Conservation (phyloP, 2,113 vertebrate genomes). For the Myiagra hebetior region DNA sequence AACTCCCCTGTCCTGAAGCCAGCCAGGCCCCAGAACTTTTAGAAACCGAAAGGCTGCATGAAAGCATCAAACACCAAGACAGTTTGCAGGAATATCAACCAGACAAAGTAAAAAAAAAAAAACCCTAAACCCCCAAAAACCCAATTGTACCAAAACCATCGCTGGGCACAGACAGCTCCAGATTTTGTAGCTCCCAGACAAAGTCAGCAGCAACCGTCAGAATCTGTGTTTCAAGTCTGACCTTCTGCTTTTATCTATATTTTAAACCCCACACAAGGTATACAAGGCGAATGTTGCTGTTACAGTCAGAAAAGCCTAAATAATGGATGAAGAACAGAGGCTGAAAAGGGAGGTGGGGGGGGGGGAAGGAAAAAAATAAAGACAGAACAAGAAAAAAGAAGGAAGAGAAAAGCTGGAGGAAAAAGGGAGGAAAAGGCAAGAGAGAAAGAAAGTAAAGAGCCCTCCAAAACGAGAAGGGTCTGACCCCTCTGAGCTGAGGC, state of each 20-base stretch:
- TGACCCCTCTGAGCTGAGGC: not conserved
- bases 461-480: not conserved
- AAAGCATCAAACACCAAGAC: constrained; percentile 35
- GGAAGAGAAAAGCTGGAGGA: not conserved
- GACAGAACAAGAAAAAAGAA: not conserved
- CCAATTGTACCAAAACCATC: not conserved
- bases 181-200: constrained; percentile 73
- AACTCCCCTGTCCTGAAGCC: not conserved
- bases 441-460: not conserved
- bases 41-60: constrained; percentile 11
- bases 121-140: not conserved
- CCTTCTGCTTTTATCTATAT: constrained; percentile 98
- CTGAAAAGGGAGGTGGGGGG: constrained; percentile 28
- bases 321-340: constrained; percentile 86
- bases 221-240: constrained; percentile 84
- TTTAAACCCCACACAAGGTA: constrained; percentile 96
- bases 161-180: constrained; percentile 24
- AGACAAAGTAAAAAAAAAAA: not conserved
- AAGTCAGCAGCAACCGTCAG: constrained; percentile 68
- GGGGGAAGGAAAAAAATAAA: not conserved
- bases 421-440: not conserved
- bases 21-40: constrained; percentile 32
- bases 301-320: constrained; percentile 84
- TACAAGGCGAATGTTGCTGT: constrained; percentile 86
- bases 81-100: constrained; percentile 10